A percentile compares a stretch with the other conserved stretches of the same genome.
Evolutionary conservation across 2,113 vertebrate genomes (phyloP).

Genomic region (Lepisosteus osseus): DNA sequence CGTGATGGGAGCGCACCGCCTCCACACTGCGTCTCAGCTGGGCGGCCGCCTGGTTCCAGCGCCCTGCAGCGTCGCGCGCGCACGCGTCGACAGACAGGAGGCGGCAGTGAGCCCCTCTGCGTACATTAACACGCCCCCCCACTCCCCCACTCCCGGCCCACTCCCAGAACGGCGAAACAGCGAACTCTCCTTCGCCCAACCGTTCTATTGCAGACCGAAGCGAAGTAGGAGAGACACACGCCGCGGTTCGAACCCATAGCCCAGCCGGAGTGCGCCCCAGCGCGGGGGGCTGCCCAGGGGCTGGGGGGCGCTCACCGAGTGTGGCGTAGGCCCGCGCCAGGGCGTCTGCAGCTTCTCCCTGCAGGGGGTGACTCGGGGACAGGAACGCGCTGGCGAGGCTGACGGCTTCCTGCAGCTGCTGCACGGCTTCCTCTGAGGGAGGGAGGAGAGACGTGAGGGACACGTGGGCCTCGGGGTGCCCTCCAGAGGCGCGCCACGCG

Average conservation of each 20-base stretch:
- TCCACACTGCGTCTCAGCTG: constrained; percentile 72
- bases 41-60: constrained; percentile 78
- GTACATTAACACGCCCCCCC: not conserved
- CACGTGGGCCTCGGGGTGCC: not conserved
- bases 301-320: constrained; percentile 62
- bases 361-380: constrained; percentile 66
- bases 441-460: constrained; percentile 5
- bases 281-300: not conserved
- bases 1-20: constrained; percentile 69
- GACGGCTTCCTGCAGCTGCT: constrained; percentile 55
- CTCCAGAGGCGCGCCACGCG: no score
- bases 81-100: no score
- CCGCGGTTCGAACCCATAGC: no score
- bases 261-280: no score
- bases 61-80: constrained; percentile 53
- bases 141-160: not conserved
- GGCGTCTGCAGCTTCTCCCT: constrained; percentile 78
- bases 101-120: not conserved
- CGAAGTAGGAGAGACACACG: no score
- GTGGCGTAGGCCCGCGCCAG: constrained; percentile 75
- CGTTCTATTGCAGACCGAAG: no score
- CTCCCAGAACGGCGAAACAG: no score
- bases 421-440: constrained; percentile 65
- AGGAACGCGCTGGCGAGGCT: constrained; percentile 61
- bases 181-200: no score